phyloP scores from a whole-genome alignment of 64 coral and sea anemone species.

The Cladopsammia gracilis region DNA sequence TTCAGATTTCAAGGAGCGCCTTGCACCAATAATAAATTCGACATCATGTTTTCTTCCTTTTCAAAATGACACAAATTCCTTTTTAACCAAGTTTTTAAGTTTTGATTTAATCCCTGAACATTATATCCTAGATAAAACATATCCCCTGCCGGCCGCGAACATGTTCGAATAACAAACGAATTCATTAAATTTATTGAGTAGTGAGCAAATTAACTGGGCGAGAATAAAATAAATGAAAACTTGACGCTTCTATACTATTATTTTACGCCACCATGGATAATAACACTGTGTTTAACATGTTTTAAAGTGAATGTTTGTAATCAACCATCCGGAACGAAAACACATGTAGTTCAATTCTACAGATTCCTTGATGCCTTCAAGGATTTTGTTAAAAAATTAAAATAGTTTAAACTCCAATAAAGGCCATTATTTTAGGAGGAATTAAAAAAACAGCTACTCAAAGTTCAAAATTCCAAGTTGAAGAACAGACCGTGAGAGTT shows the following conservation, averaged over 20 bases:
- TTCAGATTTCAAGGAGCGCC: too few species aligned
- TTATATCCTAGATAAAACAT: too few species aligned
- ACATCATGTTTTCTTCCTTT: too few species aligned
- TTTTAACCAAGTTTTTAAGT: too few species aligned
- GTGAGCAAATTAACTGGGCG: neutral
- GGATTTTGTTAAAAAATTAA: neutral
- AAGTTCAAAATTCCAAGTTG: neutral
- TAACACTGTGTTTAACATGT: neutral
- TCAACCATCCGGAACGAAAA: neutral
- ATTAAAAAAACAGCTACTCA: neutral
- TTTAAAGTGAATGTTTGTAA: neutral
- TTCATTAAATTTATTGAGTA: too few species aligned
- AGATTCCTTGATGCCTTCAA: conserved; percentile 8
- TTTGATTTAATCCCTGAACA: too few species aligned
- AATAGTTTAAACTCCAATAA: neutral
- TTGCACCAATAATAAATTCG: too few species aligned
- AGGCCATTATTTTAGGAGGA: neutral
- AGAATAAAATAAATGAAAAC: neutral
- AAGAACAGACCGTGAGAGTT: neutral
- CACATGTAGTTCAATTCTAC: neutral
- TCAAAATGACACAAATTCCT: too few species aligned
- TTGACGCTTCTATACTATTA: neutral
- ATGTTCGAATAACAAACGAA: too few species aligned
- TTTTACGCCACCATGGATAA: neutral
- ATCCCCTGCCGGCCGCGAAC: too few species aligned